phyloP scores from a whole-genome alignment of 1,140 invertebrate species.

The Trachymyrmex septentrionalis region DNA sequence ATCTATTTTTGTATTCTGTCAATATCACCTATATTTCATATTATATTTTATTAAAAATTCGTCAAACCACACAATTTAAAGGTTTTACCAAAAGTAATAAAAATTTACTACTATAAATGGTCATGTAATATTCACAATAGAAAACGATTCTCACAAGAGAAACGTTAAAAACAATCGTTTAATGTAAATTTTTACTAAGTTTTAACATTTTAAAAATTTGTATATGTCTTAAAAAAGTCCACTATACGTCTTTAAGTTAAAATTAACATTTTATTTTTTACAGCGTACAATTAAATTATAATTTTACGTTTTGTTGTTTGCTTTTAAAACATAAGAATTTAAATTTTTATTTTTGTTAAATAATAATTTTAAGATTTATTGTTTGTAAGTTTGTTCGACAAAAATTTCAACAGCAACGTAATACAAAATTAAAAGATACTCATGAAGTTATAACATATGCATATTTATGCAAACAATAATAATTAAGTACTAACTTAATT shows the following conservation, averaged over 20 bases:
- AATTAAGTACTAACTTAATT: slow-evolving; percentile 23
- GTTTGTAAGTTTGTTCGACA: neutral
- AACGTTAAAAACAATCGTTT: neutral
- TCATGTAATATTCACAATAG: neutral
- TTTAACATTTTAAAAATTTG: no score
- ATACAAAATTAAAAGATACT: neutral
- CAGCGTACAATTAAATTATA: neutral
- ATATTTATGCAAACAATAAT: neutral
- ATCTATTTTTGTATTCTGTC: neutral
- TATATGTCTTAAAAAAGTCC: no score
- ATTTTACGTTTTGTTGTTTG: neutral
- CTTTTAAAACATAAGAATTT: neutral
- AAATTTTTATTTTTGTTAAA: neutral
- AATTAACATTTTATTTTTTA: no score
- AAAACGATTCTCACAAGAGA: slow-evolving; percentile 17
- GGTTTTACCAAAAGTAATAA: neutral
- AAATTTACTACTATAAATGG: slow-evolving; percentile 15
- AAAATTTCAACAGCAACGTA: slow-evolving; percentile 3
- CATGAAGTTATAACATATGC: neutral
- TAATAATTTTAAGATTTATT: neutral
- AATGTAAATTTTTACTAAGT: neutral
- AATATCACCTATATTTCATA: neutral
- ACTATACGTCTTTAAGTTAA: no score
- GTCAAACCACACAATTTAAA: neutral
- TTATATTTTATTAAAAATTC: neutral